Base-by-base conservation (phyloP, 23 tunicate genomes). In the Phallusia fumigata region DNA sequence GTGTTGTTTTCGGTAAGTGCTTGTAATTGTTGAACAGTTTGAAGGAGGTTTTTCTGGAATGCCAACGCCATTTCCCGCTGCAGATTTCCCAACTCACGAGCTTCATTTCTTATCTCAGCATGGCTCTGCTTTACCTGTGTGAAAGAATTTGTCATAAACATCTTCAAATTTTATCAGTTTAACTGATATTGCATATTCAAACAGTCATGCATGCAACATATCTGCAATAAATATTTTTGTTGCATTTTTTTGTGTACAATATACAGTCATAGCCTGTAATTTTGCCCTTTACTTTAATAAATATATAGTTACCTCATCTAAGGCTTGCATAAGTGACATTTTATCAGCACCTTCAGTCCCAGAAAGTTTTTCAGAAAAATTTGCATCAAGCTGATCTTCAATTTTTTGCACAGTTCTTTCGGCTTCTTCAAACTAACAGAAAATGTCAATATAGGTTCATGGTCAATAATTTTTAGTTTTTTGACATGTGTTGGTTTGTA, bases 61-160 rank as follows among this genome's bases (percentile, higher is more conserved):
- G 88, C 88, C 28, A 78, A 19, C 32, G 94, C 94, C 94, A 89
- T 89, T 76, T 89, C 86, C 3, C 87, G 79, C 76, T 89, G 94
- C 11, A 83, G 75, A 16, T 85, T 69, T 19, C 94, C 78, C 32
- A 89, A 32, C 33, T 84, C 85, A 2, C 30, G 52, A 0, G 94
- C 94, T 75, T 89, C 94, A 69, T 84, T 76, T 31, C 81, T 86
- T 19, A 89, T 79, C 18, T 76, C 76, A 19, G 87, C 58, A 76
- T 89, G 84, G 31, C 85, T 88, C 5, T 65, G 84, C 47, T 84
- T 84, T 15, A 89, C 79, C 87, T 89, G 34, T 24, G 74, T 24
- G 36, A 40, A 77, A 77, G 8, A 19, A 19, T 11, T n/a, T n/a
- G n/a, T n/a, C n/a, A n/a, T n/a, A n/a, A n/a, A n/a, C n/a, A n/a